Base-by-base conservation (phyloP, 2,888 invertebrate genomes). In the Coecobrya sp. region DNA sequence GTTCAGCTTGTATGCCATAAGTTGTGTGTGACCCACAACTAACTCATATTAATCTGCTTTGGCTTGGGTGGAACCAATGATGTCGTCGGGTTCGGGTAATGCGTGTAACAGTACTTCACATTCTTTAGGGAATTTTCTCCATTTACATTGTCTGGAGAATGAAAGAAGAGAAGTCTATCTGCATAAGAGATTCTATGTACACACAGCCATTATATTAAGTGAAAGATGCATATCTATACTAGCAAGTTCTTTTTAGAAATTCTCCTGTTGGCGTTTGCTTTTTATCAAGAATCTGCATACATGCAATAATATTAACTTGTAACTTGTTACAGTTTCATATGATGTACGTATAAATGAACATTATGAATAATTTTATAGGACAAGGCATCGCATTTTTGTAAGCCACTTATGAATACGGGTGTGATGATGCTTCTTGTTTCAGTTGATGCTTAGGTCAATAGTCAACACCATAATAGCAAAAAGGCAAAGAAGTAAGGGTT, bases 71-170 rank as follows among this genome's bases (percentile, higher is more conserved):
- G 68, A 70, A 70, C 13, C n/a, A 30, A 70, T 70, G 36, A 62
- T 84, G 65, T 84, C 42, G 45, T 68, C 22, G 73, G 55, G 55
- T 86, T n/a, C n/a, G n/a, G n/a, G n/a, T n/a, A n/a, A 86, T 73
- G 73, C 25, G 59, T 59, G 65, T 87, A 87, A 87, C 62, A 45
- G 76, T 45, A 62, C 59, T 87, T 76, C 87, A 62, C 79, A 45
- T 76, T 76, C 87, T 87, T 87, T 22, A 16, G 79, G 87, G 79
- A 87, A 87, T 87, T 87, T 59, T 62, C 62, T 25, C 86, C n/a
- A 22, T 25, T 73, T 22, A 10, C 73, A 22, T 42, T 45, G 45
- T 73, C 45, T 45, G 4, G 22, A 73, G n/a, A 22, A 73, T 22
- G 10, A 73, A n/a, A 45, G 0, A 11, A 73, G 36, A 45, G 0